phyloP scores from a whole-genome alignment of 2,888 invertebrate genomes.

The Halocaridina rubra region DNA sequence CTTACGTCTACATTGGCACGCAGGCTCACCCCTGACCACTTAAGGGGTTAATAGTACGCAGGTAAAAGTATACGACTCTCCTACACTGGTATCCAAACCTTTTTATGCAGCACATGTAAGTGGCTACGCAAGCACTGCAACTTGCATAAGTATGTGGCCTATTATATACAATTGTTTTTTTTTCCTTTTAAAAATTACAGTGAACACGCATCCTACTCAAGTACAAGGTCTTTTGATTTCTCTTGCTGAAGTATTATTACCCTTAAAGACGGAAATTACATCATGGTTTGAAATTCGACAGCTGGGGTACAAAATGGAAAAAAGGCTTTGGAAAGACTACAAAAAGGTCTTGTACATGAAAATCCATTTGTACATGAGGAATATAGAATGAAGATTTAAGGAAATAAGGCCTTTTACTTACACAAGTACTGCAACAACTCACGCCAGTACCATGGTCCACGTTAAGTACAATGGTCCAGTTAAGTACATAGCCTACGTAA shows the following conservation, averaged over 20 bases:
- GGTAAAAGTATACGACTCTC: conserved; percentile 52
- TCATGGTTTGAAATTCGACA: too few relatives aligned
- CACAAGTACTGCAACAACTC: background rate
- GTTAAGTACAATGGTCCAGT: conserved; percentile 8
- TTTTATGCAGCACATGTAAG: conserved; percentile 60
- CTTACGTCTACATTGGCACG: conserved; percentile 6
- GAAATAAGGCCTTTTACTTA: background rate
- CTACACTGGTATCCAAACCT: conserved; percentile 62
- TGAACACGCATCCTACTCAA: too few relatives aligned
- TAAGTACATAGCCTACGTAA: conserved; percentile 25
- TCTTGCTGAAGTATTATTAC: too few relatives aligned
- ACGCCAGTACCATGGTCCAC: background rate
- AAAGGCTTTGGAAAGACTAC: too few relatives aligned
- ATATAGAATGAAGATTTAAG: background rate
- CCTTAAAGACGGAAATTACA: too few relatives aligned
- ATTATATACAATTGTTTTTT: background rate
- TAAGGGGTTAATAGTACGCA: conserved; percentile 47
- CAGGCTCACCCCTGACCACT: conserved; percentile 5
- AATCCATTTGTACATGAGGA: background rate
- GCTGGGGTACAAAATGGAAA: too few relatives aligned
- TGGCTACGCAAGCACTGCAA: conserved; percentile 35
- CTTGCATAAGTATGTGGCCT: conserved; percentile 41
- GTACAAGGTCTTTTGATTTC: too few relatives aligned
- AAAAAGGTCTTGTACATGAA: too few relatives aligned
- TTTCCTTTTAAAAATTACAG: too few relatives aligned